Base-by-base conservation (phyloP, 2,113 vertebrate species). In the Cyprinodon brontotheroides region DNA sequence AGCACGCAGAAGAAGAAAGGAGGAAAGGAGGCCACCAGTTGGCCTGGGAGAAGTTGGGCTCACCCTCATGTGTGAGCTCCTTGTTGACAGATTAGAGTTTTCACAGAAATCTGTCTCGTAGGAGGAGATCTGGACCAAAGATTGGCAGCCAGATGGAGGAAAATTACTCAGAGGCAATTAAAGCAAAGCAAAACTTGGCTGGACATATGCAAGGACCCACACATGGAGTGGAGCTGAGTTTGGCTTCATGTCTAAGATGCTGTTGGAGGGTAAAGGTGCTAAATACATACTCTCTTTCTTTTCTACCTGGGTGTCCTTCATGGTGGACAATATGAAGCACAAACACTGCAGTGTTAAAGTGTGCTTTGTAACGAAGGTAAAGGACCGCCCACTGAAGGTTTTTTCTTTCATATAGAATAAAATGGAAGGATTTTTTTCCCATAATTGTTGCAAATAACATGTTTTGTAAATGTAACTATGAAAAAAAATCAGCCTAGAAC, bases 51-150 rank as follows among this genome's bases (percentile, higher is more conserved):
- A 72, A 82, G 65, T 53, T 29, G 74, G 68, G 66, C 65, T 20
- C 65, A 70, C 41, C 62, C 39, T 73, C 20, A 17, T 68, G 43
- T 74, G 72, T 38, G 73, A 68, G 41, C 37, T 17, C 57, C 72
- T 65, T 60, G 67, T 61, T 61, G 73, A 81, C 76, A 72, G 48
- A 79, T 81, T 65, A 79, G 53, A 73, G 75, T 68, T 84, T 82
- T 66, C 43, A 79, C 73, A 74, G 75, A 75, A 84, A 83, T 71
- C 72, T 86, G 81, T 84, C 79, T 20, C 29, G 77, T 77, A 75
- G 85, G 85, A 90, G 78, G 81, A 85, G 78, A 83, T 69, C 73
- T 75, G 70, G 74, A 77, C 59, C 72, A 70, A 77, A 85, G 85
- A 82, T 70, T 80, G 66, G 75, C 78, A 57, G 69, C 66, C 80